Conservation (phyloP, 1,140 invertebrate genomes). For the Cyclargus thomasi region DNA sequence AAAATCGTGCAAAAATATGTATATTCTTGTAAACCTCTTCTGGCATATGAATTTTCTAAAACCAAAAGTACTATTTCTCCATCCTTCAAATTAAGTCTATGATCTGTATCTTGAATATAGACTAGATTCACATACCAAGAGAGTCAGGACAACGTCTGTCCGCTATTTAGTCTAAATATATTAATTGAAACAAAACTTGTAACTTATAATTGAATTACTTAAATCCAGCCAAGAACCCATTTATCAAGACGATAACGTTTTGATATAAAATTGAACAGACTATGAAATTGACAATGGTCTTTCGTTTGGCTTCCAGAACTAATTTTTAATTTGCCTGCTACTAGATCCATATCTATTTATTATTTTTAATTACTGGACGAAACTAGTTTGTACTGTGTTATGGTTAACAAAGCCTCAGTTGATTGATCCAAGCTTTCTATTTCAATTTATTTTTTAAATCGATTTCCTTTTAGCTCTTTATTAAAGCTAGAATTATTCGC, state of each 20-base stretch:
- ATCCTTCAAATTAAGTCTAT: too few relatives aligned
- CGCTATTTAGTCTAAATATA: too few relatives aligned
- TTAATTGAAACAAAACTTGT: too few relatives aligned
- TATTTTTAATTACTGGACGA: conserved; percentile 4
- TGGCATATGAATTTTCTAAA: too few relatives aligned
- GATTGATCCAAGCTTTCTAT: not conserved
- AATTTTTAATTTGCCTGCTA: conserved; percentile 6
- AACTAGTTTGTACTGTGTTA: conserved; percentile 4
- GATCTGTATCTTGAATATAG: too few relatives aligned
- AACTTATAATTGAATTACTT: too few relatives aligned
- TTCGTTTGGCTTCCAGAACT: conserved; percentile 2
- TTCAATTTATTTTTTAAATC: conserved; percentile 6
- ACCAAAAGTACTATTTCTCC: too few relatives aligned
- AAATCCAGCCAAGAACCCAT: too few relatives aligned
- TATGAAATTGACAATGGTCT: not conserved
- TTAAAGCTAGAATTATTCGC: not conserved
- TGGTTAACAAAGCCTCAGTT: not conserved
- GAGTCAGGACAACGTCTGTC: too few relatives aligned
- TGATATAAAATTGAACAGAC: not conserved
- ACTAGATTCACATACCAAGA: too few relatives aligned
- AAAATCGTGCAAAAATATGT: too few relatives aligned
- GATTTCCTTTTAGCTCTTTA: not conserved
- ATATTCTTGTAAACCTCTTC: too few relatives aligned
- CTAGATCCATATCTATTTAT: conserved; percentile 6
- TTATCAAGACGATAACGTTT: not conserved